Conservation (phyloP, 2,797 vertebrate species). For the Perodicticus potto region DNA sequence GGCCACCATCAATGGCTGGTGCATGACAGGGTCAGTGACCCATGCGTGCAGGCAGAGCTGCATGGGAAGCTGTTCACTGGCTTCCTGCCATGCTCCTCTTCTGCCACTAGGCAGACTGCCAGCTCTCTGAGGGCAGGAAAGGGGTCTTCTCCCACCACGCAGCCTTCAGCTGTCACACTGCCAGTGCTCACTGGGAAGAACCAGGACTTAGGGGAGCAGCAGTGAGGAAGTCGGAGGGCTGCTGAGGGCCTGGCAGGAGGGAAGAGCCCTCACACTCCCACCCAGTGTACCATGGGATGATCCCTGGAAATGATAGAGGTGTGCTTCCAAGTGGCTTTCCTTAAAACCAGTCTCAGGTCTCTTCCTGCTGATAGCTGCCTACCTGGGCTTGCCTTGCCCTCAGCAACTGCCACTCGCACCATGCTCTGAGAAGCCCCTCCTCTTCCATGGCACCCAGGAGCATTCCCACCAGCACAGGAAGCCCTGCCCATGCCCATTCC, state of each 20-base stretch:
- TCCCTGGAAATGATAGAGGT: background rate
- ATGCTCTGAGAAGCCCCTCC: background rate
- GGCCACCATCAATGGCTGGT: background rate
- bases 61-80: rapidly evolving
- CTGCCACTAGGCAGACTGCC: background rate
- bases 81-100: background rate
- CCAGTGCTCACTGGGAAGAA: background rate
- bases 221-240: background rate
- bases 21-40: background rate
- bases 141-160: background rate
- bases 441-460: background rate
- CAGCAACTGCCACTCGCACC: background rate
- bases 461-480: background rate
- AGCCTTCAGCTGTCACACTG: background rate
- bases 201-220: background rate
- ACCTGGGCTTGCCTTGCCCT: background rate
- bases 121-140: background rate
- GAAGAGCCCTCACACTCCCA: background rate
- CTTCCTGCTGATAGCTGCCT: background rate
- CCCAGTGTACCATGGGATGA: background rate
- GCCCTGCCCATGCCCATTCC: background rate
- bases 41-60: background rate
- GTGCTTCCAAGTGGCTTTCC: background rate
- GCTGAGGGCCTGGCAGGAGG: background rate
- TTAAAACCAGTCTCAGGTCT: background rate